Conservation (phyloP, 1,140 invertebrate species). For the Laupala kohalensis region DNA sequence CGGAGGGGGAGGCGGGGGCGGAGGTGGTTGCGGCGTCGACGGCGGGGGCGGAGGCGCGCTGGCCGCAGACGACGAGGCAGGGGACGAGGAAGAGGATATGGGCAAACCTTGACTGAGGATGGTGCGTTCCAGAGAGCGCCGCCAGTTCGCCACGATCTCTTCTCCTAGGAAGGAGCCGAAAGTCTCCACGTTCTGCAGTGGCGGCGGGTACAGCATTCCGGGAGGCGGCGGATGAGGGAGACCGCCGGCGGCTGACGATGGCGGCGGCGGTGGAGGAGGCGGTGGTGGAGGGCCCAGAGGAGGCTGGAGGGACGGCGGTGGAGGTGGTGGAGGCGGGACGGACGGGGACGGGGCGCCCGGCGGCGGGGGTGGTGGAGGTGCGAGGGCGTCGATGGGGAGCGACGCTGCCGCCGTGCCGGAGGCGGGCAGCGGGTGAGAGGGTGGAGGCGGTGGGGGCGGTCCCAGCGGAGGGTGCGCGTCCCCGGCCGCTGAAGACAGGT, state of each 20-base stretch:
- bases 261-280: slow-evolving; percentile 16
- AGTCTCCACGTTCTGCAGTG: slow-evolving; percentile 52
- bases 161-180: slow-evolving; percentile 58
- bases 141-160: slow-evolving; percentile 65
- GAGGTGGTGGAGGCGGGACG: neutral
- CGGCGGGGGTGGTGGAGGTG: slow-evolving; percentile 38
- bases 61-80: slow-evolving; percentile 22
- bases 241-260: slow-evolving; percentile 15
- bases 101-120: slow-evolving; percentile 13
- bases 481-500: too few relatives aligned
- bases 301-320: slow-evolving; percentile 13
- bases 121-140: slow-evolving; percentile 49
- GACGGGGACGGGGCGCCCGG: too few relatives aligned
- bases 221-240: slow-evolving; percentile 34
- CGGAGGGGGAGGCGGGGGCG: slow-evolving; percentile 27
- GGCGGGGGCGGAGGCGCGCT: slow-evolving; percentile 14
- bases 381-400: slow-evolving; percentile 53
- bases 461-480: neutral
- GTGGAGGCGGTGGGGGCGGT: slow-evolving; percentile 12
- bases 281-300: slow-evolving; percentile 16
- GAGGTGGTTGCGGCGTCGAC: slow-evolving; percentile 27
- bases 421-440: slow-evolving; percentile 25
- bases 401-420: slow-evolving; percentile 35
- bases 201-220: slow-evolving; percentile 36
- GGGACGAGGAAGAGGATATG: slow-evolving; percentile 31